A percentile compares a stretch with the other conserved stretches of the same genome.
Evolutionary conservation across 2,113 vertebrate genomes (phyloP).

Genomic region (Chaenocephalus aceratus): DNA sequence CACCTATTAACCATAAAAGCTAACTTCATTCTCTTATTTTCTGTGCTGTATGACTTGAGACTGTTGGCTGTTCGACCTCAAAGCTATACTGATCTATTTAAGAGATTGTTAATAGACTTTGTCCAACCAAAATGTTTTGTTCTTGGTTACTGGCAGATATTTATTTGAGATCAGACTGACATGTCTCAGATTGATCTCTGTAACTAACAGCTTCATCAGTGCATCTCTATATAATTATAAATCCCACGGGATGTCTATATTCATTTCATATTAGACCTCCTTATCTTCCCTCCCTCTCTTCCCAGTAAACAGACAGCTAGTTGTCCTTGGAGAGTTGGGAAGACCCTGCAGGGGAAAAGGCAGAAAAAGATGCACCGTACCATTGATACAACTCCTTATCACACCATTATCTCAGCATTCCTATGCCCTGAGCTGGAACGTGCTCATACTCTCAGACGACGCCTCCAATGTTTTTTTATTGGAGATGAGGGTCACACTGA

Average conservation of each 20-base stretch:
- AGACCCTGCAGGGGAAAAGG: constrained; percentile 22
- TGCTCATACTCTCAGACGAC: constrained; percentile 72
- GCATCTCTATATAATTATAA: constrained; percentile 1
- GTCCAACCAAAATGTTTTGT: not conserved
- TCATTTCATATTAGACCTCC: not conserved
- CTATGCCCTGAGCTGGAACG: constrained; percentile 80
- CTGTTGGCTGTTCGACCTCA: not conserved
- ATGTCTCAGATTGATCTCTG: not conserved
- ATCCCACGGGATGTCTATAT: not conserved
- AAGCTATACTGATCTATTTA: not conserved
- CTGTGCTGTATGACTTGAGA: not conserved
- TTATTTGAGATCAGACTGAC: not conserved
- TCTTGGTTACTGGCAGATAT: not conserved
- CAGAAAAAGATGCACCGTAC: constrained; percentile 49
- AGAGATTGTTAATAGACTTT: not conserved
- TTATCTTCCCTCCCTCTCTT: constrained; percentile 21
- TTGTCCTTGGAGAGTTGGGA: constrained; percentile 59
- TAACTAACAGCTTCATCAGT: constrained; percentile 8
- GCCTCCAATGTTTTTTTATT: constrained; percentile 67
- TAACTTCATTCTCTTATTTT: not conserved
- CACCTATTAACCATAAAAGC: not conserved
- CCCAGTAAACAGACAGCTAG: constrained; percentile 10
- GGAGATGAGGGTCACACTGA: constrained; percentile 70
- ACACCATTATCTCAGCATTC: constrained; percentile 83
- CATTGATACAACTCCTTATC: constrained; percentile 74